These are phyloP conservation scores for Carapus acus DNA, from an alignment of 2,797 vertebrate species.

Conservation along the genomic window DNA sequence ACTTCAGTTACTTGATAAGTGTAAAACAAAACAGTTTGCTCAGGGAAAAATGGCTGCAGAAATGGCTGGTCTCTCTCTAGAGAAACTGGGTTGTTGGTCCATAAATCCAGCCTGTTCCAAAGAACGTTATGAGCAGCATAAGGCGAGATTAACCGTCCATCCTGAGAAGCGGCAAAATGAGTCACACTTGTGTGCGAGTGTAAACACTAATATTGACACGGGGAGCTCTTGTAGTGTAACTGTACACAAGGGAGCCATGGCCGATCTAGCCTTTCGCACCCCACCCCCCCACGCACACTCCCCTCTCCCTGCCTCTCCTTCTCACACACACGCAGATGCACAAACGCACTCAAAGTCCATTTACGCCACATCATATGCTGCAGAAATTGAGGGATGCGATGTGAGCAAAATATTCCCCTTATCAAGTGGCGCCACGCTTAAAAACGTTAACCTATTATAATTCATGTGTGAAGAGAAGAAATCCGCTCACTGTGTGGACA, in stretches of 20 bases:
- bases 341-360: slow-evolving; percentile 16
- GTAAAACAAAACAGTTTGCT: slow-evolving; percentile 39
- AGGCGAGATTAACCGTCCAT: slow-evolving; percentile 61
- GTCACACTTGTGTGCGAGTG: slow-evolving; percentile 51
- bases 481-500: slow-evolving; percentile 8
- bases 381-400: slow-evolving; percentile 2
- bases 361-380: too few relatives aligned
- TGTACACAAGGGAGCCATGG: slow-evolving; percentile 42
- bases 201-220: slow-evolving; percentile 65
- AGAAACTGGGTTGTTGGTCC: slow-evolving; percentile 55
- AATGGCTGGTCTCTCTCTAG: slow-evolving; percentile 55
- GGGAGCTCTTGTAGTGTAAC: slow-evolving; percentile 52
- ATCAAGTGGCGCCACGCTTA: neutral
- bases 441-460: too few relatives aligned
- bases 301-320: slow-evolving; percentile 18
- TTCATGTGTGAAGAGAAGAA: slow-evolving; percentile 6
- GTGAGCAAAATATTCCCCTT: neutral
- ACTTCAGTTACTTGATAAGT: neutral
- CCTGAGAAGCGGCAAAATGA: slow-evolving; percentile 58
- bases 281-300: slow-evolving; percentile 19
- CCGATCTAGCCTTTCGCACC: slow-evolving; percentile 29
- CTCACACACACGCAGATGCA: slow-evolving; percentile 18
- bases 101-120: slow-evolving; percentile 58
- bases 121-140: slow-evolving; percentile 60
- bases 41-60: slow-evolving; percentile 11